A percentile compares a stretch with the other conserved stretches of the same genome.
Conservation (phyloP, 2,113 vertebrate species). For the Lethenteron camtschaticum region DNA sequence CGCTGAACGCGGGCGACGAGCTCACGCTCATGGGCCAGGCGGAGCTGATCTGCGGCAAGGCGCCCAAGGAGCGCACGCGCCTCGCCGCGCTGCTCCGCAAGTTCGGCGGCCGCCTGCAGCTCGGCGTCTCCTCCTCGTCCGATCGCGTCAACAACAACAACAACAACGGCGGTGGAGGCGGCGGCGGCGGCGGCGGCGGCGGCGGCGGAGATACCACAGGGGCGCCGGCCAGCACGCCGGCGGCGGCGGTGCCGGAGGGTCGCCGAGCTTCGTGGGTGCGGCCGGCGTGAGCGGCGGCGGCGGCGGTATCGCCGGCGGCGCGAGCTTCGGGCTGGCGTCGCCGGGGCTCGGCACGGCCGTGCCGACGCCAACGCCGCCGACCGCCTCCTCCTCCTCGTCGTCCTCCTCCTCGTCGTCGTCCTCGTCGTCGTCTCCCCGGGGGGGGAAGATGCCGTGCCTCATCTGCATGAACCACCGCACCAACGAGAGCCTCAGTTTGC, state of each 20-base stretch:
- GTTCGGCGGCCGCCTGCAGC: conserved; percentile 26
- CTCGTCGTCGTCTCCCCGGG: not conserved
- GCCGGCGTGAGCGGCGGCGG: too few relatives aligned
- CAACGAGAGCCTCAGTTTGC: conserved; percentile 92
- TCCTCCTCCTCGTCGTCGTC: too few relatives aligned
- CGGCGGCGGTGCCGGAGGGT: conserved; percentile 11
- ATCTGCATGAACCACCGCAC: conserved; percentile 99
- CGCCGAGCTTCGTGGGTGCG: conserved; percentile 54
- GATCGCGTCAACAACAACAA: conserved; percentile 36
- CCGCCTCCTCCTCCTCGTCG: too few relatives aligned
- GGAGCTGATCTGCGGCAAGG: conserved; percentile 93
- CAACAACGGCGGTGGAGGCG: too few relatives aligned
- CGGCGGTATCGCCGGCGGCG: too few relatives aligned
- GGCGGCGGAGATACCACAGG: too few relatives aligned
- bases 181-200: too few relatives aligned
- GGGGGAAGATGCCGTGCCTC: conserved; percentile 84
- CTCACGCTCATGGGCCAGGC: conserved; percentile 95
- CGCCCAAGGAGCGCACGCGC: conserved; percentile 70
- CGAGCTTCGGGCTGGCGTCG: too few relatives aligned
- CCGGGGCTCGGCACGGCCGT: not conserved
- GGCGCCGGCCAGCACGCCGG: too few relatives aligned
- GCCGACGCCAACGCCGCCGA: too few relatives aligned
- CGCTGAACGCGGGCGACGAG: conserved; percentile 74
- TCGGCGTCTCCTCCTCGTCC: too few relatives aligned
- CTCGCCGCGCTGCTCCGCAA: conserved; percentile 93